Evolutionary conservation across 2,797 vertebrate species (phyloP).

Genomic region (Clarias fuscus): DNA sequence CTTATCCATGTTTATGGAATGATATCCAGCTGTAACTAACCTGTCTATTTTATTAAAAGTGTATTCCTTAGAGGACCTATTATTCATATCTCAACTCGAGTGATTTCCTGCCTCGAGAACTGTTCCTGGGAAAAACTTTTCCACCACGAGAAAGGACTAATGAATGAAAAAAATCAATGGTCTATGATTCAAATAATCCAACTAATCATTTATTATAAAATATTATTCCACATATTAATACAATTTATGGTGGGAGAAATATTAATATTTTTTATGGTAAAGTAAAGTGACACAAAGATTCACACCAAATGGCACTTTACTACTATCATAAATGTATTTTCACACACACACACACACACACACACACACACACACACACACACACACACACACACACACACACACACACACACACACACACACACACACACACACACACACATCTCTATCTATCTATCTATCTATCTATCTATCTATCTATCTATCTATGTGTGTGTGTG

Average conservation of each 20-base stretch:
- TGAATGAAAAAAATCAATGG: not conserved
- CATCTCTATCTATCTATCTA: too few species aligned
- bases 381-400: too few species aligned
- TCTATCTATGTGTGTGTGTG: too few species aligned
- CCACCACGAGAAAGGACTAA: not conserved
- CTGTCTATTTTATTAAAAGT: not conserved
- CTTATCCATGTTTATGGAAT: not conserved
- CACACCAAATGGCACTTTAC: not conserved
- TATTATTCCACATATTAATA: not conserved
- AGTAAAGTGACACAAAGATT: not conserved
- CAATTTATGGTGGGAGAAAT: not conserved
- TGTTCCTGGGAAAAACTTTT: not conserved
- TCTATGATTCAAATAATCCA: not conserved
- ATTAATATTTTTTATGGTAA: not conserved
- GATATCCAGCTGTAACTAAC: not conserved
- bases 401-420: too few species aligned
- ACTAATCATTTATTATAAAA: not conserved
- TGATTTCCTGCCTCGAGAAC: not conserved
- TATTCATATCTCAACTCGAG: not conserved
- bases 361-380: too few species aligned
- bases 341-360: not conserved
- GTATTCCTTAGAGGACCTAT: not conserved
- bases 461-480: too few species aligned
- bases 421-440: too few species aligned
- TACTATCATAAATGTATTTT: not conserved